Base-by-base conservation (phyloP, 2,797 vertebrate species). In the Gobionotothen gibberifrons region DNA sequence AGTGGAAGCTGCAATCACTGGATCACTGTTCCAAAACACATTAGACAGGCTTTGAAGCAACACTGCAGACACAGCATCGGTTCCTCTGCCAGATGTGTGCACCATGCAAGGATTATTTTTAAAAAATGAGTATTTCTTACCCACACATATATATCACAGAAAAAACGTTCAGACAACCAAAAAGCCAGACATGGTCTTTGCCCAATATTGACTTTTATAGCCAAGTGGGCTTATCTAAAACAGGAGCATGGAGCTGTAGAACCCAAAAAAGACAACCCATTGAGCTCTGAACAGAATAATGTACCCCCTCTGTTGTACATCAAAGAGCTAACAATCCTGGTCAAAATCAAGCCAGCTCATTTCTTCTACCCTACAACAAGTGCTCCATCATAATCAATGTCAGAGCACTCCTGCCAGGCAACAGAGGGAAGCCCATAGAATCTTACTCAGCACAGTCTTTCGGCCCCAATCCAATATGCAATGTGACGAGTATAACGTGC, bases 321-420 rank as follows among this genome's bases (percentile, higher is more conserved):
- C 19, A 47, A 21, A 54, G 40, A 56, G 43, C 42, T 13, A 58
- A 70, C 54, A 52, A 59, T 48, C 52, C 19, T 4, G 21, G 61
- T 66, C 52, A n/a, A 58, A 57, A 80, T 78, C 80, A 76, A 85
- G 62, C 71, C 65, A 44, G 71, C 49, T 74, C 42, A 43, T 81
- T 84, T 71, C 44, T 84, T 84, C 59, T 78, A 75, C 63, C 53
- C 70, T 68, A 58, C 70, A 79, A 79, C 74, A 74, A 71, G 81
- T 49, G 70, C 78, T 83, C 75, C 63, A 86, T 83, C 83, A 84
- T 79, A 81, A 88, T 90, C 86, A 85, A 79, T 74, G 83, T 79
- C 79, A 82, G 74, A 76, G 55, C 67, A 58, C 49, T 85, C 55
- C 78, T 90, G 87, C 79, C 83, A 80, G 80, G 83, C 83, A 84